Conservation (phyloP, 2,113 vertebrate species). For the Thunnus maccoyii region DNA sequence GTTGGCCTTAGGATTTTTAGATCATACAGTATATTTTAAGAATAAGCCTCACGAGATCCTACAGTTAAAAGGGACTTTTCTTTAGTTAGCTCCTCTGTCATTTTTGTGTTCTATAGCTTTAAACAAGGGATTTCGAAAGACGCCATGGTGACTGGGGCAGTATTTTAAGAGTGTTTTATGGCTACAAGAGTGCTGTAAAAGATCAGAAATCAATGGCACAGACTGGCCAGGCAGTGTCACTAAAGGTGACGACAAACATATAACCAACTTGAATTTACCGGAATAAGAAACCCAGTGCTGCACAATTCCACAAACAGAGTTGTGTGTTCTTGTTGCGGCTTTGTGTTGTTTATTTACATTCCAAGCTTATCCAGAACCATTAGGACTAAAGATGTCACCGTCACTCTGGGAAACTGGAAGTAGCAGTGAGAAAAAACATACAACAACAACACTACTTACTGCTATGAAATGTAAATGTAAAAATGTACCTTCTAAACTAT, state of each 20-base stretch:
- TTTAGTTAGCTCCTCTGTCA: conserved; percentile 58
- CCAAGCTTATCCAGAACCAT: conserved; percentile 2
- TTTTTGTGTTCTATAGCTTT: conserved; percentile 46
- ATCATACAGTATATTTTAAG: conserved; percentile 70
- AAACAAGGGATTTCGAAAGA: conserved; percentile 36
- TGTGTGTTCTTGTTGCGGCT: conserved; percentile 18
- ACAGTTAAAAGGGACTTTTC: conserved; percentile 40
- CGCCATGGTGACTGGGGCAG: conserved; percentile 22
- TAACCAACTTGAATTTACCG: neutral
- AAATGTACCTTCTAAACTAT: too few species aligned
- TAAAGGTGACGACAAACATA: neutral
- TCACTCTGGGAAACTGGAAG: conserved; percentile 37
- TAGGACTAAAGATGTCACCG: neutral
- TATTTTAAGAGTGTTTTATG: conserved; percentile 15
- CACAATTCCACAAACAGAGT: neutral
- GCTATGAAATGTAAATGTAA: neutral
- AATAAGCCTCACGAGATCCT: conserved; percentile 54
- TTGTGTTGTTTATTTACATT: conserved; percentile 45
- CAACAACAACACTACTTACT: neutral
- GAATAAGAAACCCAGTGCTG: conserved; percentile 14
- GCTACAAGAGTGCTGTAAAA: conserved; percentile 22
- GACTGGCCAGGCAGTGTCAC: neutral
- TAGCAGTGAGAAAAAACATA: conserved; percentile 18
- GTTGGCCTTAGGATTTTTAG: conserved; percentile 48
- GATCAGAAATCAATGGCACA: conserved; percentile 14